Percentiles rank a stretch among this genome's conserved stretches.
These are phyloP conservation scores for Girardinus metallicus DNA, from an alignment of 2,797 vertebrate genomes.

Conservation along the genomic window DNA sequence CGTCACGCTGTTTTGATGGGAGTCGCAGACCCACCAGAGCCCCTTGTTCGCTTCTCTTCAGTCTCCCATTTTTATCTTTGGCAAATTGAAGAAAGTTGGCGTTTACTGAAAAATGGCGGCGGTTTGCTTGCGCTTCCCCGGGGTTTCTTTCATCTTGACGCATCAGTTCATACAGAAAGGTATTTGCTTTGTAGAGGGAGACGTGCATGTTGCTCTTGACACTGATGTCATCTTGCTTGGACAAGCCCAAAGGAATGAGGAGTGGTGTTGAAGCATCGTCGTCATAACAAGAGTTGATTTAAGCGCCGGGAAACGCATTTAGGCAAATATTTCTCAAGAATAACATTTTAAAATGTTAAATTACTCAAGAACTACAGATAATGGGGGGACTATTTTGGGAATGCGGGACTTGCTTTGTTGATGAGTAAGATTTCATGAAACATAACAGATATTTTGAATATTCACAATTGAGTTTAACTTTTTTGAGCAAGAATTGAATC, in stretches of 20 bases:
- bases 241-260: slow-evolving; percentile 54
- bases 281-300: slow-evolving; percentile 22
- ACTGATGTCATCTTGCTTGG: slow-evolving; percentile 50
- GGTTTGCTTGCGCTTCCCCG: neutral
- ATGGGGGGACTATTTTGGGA: neutral
- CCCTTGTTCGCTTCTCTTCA: neutral
- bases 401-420: neutral
- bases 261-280: slow-evolving; percentile 54
- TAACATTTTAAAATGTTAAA: neutral
- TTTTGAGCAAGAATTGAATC: neutral
- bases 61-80: neutral
- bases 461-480: neutral
- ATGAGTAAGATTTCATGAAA: neutral
- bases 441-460: neutral
- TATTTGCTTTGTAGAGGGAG: slow-evolving; percentile 20
- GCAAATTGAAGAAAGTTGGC: neutral
- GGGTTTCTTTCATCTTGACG: neutral
- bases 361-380: neutral
- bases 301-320: neutral
- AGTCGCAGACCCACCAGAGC: neutral
- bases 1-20: slow-evolving; percentile 24
- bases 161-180: neutral
- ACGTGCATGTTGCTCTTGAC: slow-evolving; percentile 16
- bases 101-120: neutral
- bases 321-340: neutral